Conservation (phyloP, 2,888 invertebrate species). For the Lithophane leautieri region DNA sequence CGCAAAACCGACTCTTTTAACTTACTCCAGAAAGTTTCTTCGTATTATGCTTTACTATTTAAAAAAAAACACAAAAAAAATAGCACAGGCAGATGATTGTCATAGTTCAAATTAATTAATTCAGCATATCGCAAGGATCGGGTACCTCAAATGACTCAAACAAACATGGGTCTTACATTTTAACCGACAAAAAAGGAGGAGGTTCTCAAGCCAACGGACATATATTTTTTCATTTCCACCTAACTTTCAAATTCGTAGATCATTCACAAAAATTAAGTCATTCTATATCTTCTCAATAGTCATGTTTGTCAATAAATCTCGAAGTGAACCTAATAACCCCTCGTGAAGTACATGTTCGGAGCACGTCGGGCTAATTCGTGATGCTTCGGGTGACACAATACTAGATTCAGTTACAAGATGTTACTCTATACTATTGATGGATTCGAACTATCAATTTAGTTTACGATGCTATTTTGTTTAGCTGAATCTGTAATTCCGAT, state of each 20-base stretch:
- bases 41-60: not conserved
- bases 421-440: conserved; percentile 44
- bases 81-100: not conserved
- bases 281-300: conserved; percentile 27
- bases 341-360: conserved; percentile 58
- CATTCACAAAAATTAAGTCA: conserved; percentile 1
- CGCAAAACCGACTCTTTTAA: not conserved
- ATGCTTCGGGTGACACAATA: conserved; percentile 67
- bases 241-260: not conserved
- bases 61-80: too few relatives aligned
- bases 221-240: not conserved
- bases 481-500: conserved; percentile 32
- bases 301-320: conserved; percentile 37
- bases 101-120: not conserved
- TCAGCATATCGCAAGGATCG: not conserved
- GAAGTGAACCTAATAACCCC: conserved; percentile 36
- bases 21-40: not conserved
- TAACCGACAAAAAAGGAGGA: not conserved
- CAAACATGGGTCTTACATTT: not conserved
- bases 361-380: conserved; percentile 66
- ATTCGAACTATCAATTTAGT: conserved; percentile 45
- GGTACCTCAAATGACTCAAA: too few relatives aligned
- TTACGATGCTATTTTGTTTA: conserved; percentile 43
- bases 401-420: conserved; percentile 64
- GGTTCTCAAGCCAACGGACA: not conserved